Percentiles rank a stretch among this genome's conserved stretches.
Conservation (phyloP, 2,888 invertebrate genomes). For the Habrosyne pyritoides region DNA sequence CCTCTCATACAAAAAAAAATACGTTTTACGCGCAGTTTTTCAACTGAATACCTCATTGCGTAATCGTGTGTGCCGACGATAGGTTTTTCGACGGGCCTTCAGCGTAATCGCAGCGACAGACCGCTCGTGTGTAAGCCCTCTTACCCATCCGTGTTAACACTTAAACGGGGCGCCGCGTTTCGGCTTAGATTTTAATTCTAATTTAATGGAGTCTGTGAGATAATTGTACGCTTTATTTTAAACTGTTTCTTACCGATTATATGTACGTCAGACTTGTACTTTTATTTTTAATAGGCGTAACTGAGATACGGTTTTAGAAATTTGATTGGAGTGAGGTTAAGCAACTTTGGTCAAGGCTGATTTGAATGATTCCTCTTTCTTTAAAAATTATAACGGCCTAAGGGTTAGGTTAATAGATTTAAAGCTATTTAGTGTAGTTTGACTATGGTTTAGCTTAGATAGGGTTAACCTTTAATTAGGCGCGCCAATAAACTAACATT, state of each 20-base stretch:
- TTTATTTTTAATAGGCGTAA: not conserved
- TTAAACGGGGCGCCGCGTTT: conserved; percentile 32
- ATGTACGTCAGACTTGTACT: not conserved
- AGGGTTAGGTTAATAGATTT: too few species aligned
- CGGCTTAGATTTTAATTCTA: conserved; percentile 45
- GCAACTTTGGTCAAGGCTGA: too few species aligned
- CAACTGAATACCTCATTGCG: not conserved
- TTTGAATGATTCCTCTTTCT: too few species aligned
- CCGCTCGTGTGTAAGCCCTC: conserved; percentile 21
- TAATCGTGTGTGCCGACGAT: not conserved
- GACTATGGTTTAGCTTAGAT: too few species aligned
- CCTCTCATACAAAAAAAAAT: not conserved
- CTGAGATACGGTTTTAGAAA: too few species aligned
- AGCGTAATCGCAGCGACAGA: not conserved
- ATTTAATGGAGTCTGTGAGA: conserved; percentile 46
- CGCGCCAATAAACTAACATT: too few species aligned
- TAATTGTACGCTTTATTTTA: conserved; percentile 46
- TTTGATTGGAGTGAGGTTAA: too few species aligned
- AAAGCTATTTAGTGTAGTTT: too few species aligned
- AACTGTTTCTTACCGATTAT: conserved; percentile 21
- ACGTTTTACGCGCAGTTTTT: not conserved
- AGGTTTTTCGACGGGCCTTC: not conserved
- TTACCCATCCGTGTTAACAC: conserved; percentile 16
- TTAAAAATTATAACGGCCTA: too few species aligned
- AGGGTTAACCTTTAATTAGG: too few species aligned